phyloP scores from a whole-genome alignment of 2,888 invertebrate species.

The Nomada ferruginata region DNA sequence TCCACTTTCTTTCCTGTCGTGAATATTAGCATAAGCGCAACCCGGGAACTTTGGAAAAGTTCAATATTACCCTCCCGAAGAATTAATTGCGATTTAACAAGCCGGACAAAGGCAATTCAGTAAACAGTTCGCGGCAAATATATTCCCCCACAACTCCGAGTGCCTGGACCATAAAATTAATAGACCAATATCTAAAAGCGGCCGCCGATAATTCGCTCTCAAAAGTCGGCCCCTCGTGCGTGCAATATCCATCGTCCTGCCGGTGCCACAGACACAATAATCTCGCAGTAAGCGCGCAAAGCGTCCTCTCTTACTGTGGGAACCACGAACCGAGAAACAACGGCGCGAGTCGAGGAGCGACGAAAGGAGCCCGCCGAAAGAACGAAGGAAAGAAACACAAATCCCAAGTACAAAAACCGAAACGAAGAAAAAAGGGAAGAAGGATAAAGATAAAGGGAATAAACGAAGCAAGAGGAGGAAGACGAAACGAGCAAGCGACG shows the following conservation, averaged over 20 bases:
- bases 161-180: too few species aligned
- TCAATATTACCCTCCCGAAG: too few species aligned
- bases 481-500: conserved; percentile 54
- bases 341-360: conserved; percentile 33
- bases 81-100: too few species aligned
- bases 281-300: conserved; percentile 31
- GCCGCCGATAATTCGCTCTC: neutral
- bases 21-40: too few species aligned
- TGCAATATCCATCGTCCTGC: conserved; percentile 31
- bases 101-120: too few species aligned
- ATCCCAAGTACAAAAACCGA: neutral
- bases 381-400: conserved; percentile 38
- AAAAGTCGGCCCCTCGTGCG: conserved; percentile 46
- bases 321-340: conserved; percentile 52
- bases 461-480: conserved; percentile 39
- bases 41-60: too few species aligned
- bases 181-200: too few species aligned
- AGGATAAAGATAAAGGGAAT: conserved; percentile 54
- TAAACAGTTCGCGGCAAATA: too few species aligned
- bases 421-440: conserved; percentile 50
- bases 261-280: conserved; percentile 24
- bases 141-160: too few species aligned
- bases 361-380: conserved; percentile 26
- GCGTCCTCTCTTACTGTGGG: conserved; percentile 64
- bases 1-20: too few species aligned